Evolutionary conservation across 2,113 vertebrate genomes (phyloP).

Genomic region (Spheniscus mendiculus): DNA sequence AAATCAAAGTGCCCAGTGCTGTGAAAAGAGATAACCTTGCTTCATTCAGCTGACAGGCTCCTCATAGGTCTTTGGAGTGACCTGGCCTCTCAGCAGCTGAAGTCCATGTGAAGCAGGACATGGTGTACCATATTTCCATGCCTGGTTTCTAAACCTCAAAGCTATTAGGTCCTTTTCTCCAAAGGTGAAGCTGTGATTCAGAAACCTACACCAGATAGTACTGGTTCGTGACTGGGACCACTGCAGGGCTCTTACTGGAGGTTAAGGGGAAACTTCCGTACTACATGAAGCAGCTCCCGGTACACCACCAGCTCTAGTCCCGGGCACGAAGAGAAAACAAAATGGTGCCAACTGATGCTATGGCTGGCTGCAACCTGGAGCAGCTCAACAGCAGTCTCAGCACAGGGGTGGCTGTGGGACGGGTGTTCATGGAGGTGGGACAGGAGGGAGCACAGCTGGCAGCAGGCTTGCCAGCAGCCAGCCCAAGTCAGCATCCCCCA

Average conservation of each 20-base stretch:
- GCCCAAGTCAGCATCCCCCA: background rate
- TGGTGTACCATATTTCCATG: rapidly evolving
- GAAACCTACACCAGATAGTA: background rate
- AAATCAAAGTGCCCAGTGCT: background rate
- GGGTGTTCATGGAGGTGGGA: background rate
- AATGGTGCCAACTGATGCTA: background rate
- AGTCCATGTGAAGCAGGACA: background rate
- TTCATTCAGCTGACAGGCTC: background rate
- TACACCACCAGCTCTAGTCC: background rate
- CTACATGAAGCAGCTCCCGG: background rate
- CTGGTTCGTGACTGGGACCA: background rate
- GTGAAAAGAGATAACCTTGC: background rate
- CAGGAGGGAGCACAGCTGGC: background rate
- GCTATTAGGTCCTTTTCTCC: background rate
- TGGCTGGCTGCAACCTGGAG: background rate
- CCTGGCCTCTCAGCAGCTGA: background rate
- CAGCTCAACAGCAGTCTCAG: background rate
- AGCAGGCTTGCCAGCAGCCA: background rate
- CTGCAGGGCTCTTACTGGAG: background rate
- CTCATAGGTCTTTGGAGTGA: background rate
- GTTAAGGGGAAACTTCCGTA: background rate
- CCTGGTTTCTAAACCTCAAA: background rate
- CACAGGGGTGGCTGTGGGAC: background rate
- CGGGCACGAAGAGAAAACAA: background rate
- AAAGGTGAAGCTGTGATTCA: background rate